Conservation (phyloP, 2,113 vertebrate species). For the Corythornis vintsioides region DNA sequence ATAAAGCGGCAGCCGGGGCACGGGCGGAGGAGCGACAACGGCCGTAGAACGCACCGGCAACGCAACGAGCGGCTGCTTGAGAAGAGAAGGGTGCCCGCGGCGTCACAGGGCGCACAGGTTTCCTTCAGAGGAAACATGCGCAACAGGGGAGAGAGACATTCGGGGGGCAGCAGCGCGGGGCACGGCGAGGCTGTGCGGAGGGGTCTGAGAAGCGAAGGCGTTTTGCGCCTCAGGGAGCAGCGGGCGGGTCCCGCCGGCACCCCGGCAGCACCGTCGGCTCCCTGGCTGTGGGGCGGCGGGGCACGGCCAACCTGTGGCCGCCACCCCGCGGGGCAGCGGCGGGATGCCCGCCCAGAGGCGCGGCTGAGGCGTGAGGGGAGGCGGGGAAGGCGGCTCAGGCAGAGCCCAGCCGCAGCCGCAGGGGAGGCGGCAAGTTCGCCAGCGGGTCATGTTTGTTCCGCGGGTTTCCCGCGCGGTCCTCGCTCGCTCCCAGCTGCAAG, state of each 20-base stretch:
- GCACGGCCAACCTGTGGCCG: neutral
- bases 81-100: neutral
- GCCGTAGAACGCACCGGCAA: fast-evolving
- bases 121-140: fast-evolving
- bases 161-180: neutral
- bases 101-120: neutral
- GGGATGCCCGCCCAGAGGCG: neutral
- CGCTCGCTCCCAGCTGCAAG: neutral
- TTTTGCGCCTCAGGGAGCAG: neutral
- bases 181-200: fast-evolving
- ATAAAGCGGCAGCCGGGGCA: neutral
- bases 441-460: neutral
- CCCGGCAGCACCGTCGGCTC: neutral
- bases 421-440: neutral
- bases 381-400: neutral
- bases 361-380: neutral
- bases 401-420: neutral
- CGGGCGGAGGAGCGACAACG: neutral
- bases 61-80: neutral
- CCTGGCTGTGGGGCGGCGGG: neutral
- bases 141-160: neutral
- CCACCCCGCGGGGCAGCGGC: neutral
- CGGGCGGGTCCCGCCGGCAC: neutral
- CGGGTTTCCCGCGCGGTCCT: neutral
- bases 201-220: too few relatives aligned